Evolutionary conservation across 2,888 invertebrate species (phyloP).

Genomic region (Microctonus aethiopoides): DNA sequence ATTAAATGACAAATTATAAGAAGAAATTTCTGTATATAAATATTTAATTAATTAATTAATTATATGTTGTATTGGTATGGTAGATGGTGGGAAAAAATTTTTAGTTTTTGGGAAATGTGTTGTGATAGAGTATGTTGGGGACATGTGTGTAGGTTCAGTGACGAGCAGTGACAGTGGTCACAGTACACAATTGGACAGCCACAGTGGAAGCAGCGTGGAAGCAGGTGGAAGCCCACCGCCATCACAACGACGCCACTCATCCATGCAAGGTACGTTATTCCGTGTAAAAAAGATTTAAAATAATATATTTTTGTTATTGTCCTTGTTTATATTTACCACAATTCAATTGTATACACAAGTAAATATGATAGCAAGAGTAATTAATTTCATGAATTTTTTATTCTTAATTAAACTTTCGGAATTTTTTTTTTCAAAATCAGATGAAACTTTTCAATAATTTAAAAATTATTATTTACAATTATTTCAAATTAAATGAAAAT

Average conservation of each 20-base stretch:
- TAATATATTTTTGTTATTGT: background rate
- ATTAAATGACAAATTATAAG: background rate
- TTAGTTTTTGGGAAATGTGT: constrained; percentile 46
- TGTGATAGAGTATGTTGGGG: constrained; percentile 65
- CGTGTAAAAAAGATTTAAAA: constrained; percentile 12
- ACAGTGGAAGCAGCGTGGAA: constrained; percentile 72
- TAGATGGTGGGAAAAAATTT: constrained; percentile 1
- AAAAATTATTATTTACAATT: too few species aligned
- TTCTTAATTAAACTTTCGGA: background rate
- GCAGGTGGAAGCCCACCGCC: constrained; percentile 69
- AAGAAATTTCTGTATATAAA: background rate
- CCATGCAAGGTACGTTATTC: constrained; percentile 68
- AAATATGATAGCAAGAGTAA: background rate
- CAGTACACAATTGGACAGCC: constrained; percentile 79
- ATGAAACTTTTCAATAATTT: too few species aligned
- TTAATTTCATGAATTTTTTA: background rate
- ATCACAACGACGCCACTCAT: constrained; percentile 70
- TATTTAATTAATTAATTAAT: background rate
- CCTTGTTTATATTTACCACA: background rate
- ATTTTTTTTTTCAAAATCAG: too few species aligned
- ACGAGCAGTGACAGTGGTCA: constrained; percentile 93
- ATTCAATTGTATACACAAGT: background rate
- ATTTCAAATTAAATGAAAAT: background rate
- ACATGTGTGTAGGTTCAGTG: constrained; percentile 77
- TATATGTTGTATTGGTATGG: background rate